Conservation (phyloP, 1,140 invertebrate species). For the Lepeophtheirus salmonis region DNA sequence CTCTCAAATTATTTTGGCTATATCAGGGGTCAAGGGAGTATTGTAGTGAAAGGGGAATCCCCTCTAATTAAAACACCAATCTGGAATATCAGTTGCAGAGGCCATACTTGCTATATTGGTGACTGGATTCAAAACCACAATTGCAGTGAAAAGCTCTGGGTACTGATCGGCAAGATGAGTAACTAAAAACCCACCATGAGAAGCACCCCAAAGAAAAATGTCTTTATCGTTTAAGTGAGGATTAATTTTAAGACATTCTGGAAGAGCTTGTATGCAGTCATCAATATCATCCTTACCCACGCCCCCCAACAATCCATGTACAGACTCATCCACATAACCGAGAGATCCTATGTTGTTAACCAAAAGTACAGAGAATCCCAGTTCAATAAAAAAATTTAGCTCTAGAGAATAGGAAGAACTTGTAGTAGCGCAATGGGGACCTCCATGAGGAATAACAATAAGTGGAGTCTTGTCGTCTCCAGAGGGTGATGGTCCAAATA, state of each 20-base stretch:
- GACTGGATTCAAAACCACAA: constrained; percentile 57
- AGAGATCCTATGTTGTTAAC: constrained; percentile 74
- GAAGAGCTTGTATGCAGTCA: constrained; percentile 47
- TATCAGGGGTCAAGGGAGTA: constrained; percentile 15
- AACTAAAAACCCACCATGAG: constrained; percentile 75
- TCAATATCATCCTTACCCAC: constrained; percentile 58
- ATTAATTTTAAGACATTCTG: constrained; percentile 34
- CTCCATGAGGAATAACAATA: constrained; percentile 52
- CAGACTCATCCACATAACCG: constrained; percentile 52
- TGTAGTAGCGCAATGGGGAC: constrained; percentile 47
- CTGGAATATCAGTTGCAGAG: constrained; percentile 55
- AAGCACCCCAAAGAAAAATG: constrained; percentile 49
- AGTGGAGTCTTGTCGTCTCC: constrained; percentile 32
- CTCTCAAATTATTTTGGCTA: constrained; percentile 39
- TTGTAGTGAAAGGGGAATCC: constrained; percentile 11
- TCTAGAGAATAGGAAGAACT: constrained; percentile 40
- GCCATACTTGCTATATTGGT: constrained; percentile 47
- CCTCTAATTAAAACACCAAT: constrained; percentile 40
- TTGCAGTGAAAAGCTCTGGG: constrained; percentile 39
- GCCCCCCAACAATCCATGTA: constrained; percentile 49
- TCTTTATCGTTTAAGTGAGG: constrained; percentile 35
- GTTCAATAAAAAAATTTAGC: constrained; percentile 34
- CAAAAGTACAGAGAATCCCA: constrained; percentile 48
- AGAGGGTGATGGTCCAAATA: constrained; percentile 34
- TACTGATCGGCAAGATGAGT: constrained; percentile 62